A percentile compares a stretch with the other conserved stretches of the same genome.
Evolutionary conservation across 2,888 invertebrate genomes (phyloP).

Genomic region (Callinectes sapidus): DNA sequence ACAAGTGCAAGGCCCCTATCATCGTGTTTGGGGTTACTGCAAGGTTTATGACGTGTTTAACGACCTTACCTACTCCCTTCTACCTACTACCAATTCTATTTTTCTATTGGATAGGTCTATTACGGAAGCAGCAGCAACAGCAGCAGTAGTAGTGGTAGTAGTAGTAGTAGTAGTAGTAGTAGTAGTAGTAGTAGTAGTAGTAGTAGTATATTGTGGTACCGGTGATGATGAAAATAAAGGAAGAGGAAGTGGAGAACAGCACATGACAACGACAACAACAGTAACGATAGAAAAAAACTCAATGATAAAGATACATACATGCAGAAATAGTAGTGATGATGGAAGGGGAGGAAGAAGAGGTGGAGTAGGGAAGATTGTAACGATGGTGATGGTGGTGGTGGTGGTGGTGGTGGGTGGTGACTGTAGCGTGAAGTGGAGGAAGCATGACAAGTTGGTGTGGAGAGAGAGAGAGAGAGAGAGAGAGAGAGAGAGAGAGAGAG

Average conservation of each 20-base stretch:
- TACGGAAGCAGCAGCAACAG: background rate
- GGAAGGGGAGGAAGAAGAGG: background rate
- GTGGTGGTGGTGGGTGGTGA: background rate
- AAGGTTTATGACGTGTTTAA: no score
- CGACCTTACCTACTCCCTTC: no score
- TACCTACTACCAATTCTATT: no score
- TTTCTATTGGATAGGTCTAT: no score
- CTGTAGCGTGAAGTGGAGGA: background rate
- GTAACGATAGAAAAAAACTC: background rate
- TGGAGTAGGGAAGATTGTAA: background rate
- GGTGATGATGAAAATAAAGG: no score
- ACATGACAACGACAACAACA: background rate
- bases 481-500: no score
- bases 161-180: background rate
- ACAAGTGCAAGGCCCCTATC: no score
- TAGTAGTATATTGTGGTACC: background rate
- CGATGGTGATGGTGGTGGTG: background rate
- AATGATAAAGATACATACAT: no score
- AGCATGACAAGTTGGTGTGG: background rate
- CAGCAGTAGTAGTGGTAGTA: background rate
- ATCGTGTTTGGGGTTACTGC: no score
- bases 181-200: constrained; percentile 1
- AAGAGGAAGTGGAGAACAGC: background rate
- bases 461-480: no score
- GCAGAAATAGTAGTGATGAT: background rate